These are phyloP conservation scores for Noctua comes DNA, from an alignment of 2,888 invertebrate genomes.

Conservation along the genomic window DNA sequence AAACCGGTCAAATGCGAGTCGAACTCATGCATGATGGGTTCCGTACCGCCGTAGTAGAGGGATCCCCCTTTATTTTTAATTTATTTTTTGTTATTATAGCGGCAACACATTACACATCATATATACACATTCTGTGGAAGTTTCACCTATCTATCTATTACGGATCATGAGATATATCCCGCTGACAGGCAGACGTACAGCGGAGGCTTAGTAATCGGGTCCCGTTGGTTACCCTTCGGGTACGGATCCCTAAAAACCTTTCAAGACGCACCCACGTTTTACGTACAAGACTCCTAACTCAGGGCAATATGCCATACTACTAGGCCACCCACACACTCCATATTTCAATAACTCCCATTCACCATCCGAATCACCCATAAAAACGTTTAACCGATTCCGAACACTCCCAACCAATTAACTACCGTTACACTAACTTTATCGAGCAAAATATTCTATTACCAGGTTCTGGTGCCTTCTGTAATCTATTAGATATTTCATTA, in stretches of 20 bases:
- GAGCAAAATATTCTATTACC: conserved; percentile 62
- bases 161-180: too few relatives aligned
- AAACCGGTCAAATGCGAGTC: too few relatives aligned
- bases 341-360: conserved; percentile 34
- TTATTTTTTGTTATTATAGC: too few relatives aligned
- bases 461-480: conserved; percentile 56
- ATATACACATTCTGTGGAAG: too few relatives aligned
- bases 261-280: not conserved
- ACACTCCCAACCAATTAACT: conserved; percentile 58
- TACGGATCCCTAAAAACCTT: not conserved
- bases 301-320: not conserved
- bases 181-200: too few relatives aligned
- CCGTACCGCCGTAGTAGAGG: too few relatives aligned
- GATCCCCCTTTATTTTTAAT: too few relatives aligned
- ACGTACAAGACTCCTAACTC: not conserved
- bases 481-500: conserved; percentile 73
- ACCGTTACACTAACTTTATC: conserved; percentile 57
- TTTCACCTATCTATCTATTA: too few relatives aligned
- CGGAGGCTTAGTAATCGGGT: too few relatives aligned
- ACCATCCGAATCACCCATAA: conserved; percentile 17
- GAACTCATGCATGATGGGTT: too few relatives aligned
- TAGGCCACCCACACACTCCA: conserved; percentile 26
- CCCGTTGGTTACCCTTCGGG: too few relatives aligned
- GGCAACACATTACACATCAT: too few relatives aligned
- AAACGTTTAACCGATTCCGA: conserved; percentile 23